phyloP scores from a whole-genome alignment of 2,113 vertebrate species.

The Diadophis punctatus region DNA sequence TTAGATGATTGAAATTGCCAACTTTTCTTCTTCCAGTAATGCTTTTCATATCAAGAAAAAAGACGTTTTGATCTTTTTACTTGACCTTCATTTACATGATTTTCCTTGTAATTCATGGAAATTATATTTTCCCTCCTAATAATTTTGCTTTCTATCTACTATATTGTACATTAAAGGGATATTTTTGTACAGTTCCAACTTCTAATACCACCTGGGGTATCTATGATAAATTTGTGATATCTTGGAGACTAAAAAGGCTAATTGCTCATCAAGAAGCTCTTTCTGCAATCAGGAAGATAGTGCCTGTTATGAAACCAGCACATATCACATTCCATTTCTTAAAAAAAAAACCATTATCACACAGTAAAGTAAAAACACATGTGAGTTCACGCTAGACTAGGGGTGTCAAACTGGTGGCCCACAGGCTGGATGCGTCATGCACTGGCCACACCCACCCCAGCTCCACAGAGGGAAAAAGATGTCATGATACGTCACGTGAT shows the following conservation, averaged over 20 bases:
- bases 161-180: not conserved
- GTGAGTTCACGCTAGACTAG: not conserved
- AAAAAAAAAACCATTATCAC: not conserved
- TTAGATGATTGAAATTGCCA: not conserved
- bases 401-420: too few relatives aligned
- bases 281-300: not conserved
- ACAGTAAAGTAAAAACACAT: not conserved
- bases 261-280: not conserved
- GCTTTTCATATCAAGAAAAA: not conserved
- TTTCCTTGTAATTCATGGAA: not conserved
- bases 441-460: too few relatives aligned
- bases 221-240: not conserved
- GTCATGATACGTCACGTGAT: too few relatives aligned
- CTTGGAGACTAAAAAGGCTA: not conserved
- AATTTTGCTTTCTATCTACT: not conserved
- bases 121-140: not conserved
- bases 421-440: too few relatives aligned
- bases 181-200: not conserved
- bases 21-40: not conserved
- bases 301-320: not conserved
- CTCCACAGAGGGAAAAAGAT: too few relatives aligned
- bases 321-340: not conserved
- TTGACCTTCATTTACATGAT: not conserved
- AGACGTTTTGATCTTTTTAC: not conserved
- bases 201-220: not conserved